phyloP scores from a whole-genome alignment of 2,797 vertebrate species.

The Anabacerthia variegaticeps region DNA sequence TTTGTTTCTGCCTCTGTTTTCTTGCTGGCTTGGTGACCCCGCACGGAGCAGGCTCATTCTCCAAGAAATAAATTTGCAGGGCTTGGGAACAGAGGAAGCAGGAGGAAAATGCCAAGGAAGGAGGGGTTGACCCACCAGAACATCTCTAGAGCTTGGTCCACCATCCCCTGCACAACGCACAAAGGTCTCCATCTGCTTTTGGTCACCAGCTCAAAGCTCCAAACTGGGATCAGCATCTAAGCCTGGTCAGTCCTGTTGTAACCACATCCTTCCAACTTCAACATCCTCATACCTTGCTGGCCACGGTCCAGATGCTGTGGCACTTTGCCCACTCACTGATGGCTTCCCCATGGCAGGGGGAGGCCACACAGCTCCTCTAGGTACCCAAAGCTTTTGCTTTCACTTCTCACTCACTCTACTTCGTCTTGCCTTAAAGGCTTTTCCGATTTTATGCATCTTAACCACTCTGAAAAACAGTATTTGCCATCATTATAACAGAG shows the following conservation, averaged over 20 bases:
- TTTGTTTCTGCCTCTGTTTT: not conserved
- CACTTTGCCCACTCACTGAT: not conserved
- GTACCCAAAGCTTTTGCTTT: not conserved
- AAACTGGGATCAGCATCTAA: not conserved
- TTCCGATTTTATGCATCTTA: slow-evolving; percentile 54
- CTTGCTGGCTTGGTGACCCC: not conserved
- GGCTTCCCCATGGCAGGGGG: not conserved
- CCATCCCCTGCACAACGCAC: not conserved
- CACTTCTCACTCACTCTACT: not conserved
- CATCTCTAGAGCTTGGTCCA: not conserved
- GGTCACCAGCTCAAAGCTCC: not conserved
- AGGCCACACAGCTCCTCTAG: not conserved
- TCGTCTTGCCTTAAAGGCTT: slow-evolving; percentile 3
- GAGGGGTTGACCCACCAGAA: not conserved
- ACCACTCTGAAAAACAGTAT: slow-evolving; percentile 27
- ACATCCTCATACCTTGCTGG: not conserved
- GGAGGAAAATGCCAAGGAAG: not conserved
- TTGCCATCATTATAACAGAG: slow-evolving; percentile 46
- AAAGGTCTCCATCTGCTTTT: not conserved
- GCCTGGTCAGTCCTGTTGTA: not conserved
- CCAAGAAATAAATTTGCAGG: not conserved
- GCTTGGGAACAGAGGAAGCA: not conserved
- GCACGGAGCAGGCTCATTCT: not conserved
- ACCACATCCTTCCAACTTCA: not conserved
- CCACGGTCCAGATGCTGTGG: not conserved